Conservation (phyloP, 2,113 vertebrate species). For the Dendropsophus ebraccatus region DNA sequence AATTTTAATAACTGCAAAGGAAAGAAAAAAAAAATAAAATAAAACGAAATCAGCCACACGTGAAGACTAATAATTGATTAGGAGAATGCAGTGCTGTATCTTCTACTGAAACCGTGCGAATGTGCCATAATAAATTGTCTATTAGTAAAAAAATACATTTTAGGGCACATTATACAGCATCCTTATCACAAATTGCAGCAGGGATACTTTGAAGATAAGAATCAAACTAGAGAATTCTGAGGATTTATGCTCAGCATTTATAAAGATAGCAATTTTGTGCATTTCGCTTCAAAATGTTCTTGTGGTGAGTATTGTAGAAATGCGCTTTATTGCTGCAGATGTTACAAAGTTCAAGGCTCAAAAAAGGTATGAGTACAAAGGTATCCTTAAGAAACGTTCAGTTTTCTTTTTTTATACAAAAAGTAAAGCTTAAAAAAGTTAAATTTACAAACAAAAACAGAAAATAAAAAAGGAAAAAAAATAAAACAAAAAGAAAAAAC, state of each 20-base stretch:
- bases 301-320: constrained; percentile 89
- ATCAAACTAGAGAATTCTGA: constrained; percentile 89
- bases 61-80: constrained; percentile 87
- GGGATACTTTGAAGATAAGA: constrained; percentile 89
- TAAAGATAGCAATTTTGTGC: constrained; percentile 94
- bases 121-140: constrained; percentile 99
- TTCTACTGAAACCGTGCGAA: constrained; percentile 93
- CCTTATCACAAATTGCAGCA: constrained; percentile 98
- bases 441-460: constrained; percentile 98
- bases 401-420: constrained; percentile 86
- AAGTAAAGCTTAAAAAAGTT: constrained; percentile 99
- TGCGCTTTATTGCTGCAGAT: constrained; percentile 95
- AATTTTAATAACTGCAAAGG: constrained; percentile 83
- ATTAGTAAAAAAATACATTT: constrained; percentile 99
- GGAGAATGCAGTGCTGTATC: constrained; percentile 93
- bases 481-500: constrained; percentile 94
- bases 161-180: constrained; percentile 97
- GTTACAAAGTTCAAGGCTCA: constrained; percentile 96
- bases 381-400: constrained; percentile 87
- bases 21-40: constrained; percentile 78
- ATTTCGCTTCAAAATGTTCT: constrained; percentile 92
- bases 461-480: constrained; percentile 86
- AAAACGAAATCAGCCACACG: constrained; percentile 88
- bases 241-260: constrained; percentile 89
- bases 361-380: constrained; percentile 97